These are phyloP conservation scores for Parazoanthus darwini DNA, from an alignment of 92 coral and sea anemone genomes.

Conservation along the genomic window DNA sequence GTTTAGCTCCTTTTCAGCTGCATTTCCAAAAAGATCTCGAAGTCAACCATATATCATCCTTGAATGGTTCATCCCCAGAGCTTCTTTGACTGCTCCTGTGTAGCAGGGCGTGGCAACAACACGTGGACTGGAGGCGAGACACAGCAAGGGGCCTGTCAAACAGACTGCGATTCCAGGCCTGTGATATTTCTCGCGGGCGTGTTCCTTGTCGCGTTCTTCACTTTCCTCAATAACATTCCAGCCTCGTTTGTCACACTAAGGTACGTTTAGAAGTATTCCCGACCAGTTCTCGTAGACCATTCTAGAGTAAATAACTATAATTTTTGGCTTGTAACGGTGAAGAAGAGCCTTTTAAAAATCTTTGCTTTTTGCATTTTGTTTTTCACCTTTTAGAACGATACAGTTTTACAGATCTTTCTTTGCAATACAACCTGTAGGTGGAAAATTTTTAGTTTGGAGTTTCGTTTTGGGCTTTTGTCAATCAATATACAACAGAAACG, in stretches of 20 bases:
- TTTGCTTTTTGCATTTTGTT: no score
- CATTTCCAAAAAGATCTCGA: slow-evolving; percentile 22
- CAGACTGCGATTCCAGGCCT: slow-evolving; percentile 62
- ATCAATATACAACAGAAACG: no score
- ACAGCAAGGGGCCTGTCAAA: slow-evolving; percentile 46
- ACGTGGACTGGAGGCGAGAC: slow-evolving; percentile 29
- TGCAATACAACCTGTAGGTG: no score
- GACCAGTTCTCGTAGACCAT: no score
- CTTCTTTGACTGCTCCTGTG: slow-evolving; percentile 50
- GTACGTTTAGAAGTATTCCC: slow-evolving; percentile 34
- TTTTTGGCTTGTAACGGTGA: no score
- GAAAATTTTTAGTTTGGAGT: no score
- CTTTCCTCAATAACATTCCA: slow-evolving; percentile 71
- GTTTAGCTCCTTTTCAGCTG: not conserved
- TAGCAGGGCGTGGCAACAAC: slow-evolving; percentile 18
- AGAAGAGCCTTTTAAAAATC: no score
- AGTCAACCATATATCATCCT: not conserved
- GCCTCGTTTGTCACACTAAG: slow-evolving; percentile 65
- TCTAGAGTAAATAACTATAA: no score
- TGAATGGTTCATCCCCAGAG: slow-evolving; percentile 11
- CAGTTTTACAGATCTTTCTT: no score
- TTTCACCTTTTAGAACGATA: no score
- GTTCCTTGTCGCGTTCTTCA: slow-evolving; percentile 51
- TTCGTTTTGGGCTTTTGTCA: no score
- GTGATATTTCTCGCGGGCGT: slow-evolving; percentile 44